Evolutionary conservation across 1,140 invertebrate species (phyloP).

Genomic region (Drosophila punjabiensis): DNA sequence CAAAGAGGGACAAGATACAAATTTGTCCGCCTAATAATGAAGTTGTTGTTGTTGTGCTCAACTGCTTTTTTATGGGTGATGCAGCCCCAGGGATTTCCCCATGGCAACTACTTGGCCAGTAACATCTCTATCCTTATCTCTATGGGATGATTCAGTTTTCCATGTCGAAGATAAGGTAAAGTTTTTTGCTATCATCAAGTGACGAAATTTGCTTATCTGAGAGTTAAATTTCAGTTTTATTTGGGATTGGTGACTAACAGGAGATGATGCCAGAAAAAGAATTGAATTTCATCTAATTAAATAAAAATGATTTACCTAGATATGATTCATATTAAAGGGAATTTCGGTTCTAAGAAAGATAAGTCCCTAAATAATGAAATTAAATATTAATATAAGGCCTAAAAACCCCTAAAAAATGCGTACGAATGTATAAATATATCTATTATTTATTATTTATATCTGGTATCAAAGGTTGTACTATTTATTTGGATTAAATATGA

Average conservation of each 20-base stretch:
- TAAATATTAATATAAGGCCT: not conserved
- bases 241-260: conserved; percentile 31
- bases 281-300: conserved; percentile 30
- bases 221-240: conserved; percentile 16
- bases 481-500: not conserved
- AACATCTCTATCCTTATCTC: conserved; percentile 19
- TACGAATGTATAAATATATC: not conserved
- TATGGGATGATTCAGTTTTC: conserved; percentile 22
- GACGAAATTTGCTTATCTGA: conserved; percentile 42
- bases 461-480: not conserved
- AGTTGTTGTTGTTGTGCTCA: conserved; percentile 45
- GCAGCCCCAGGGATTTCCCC: conserved; percentile 16
- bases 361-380: not conserved
- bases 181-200: conserved; percentile 21
- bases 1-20: conserved; percentile 34
- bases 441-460: not conserved
- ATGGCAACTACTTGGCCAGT: conserved; percentile 26
- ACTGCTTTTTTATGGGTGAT: conserved; percentile 18
- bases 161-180: conserved; percentile 21
- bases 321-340: not conserved
- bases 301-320: not conserved
- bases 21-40: conserved; percentile 52
- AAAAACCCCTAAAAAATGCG: accelerated
- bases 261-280: conserved; percentile 10
- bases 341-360: not conserved